These are phyloP conservation scores for Dasyurus viverrinus DNA, from an alignment of 2,113 vertebrate species.

Conservation along the genomic window DNA sequence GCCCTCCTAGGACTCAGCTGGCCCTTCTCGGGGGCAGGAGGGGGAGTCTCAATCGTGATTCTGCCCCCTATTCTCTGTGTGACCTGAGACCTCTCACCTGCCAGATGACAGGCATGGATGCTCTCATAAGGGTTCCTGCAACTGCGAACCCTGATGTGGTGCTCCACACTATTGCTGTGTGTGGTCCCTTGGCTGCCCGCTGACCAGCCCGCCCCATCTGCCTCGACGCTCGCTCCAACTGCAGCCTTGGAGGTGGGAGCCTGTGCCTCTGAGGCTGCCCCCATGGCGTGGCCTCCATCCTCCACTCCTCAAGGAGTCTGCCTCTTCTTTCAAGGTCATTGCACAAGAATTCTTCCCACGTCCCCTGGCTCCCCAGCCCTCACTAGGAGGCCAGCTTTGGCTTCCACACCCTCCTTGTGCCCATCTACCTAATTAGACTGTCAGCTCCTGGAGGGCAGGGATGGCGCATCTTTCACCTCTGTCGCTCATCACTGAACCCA, in stretches of 20 bases:
- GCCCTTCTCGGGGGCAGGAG: too few species aligned
- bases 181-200: not conserved
- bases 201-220: not conserved
- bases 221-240: fast-evolving
- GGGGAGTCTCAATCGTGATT: not conserved
- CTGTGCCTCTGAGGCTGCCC: not conserved
- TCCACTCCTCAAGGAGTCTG: not conserved
- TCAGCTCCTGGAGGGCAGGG: not conserved
- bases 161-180: not conserved
- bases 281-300: not conserved
- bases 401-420: not conserved
- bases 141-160: not conserved
- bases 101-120: not conserved
- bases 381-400: not conserved
- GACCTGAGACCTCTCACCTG: not conserved
- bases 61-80: not conserved
- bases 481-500: not conserved
- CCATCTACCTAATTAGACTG: not conserved
- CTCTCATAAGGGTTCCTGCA: not conserved
- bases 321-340: not conserved
- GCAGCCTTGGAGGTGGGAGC: too few species aligned
- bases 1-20: not conserved
- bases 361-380: not conserved
- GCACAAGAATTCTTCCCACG: too few species aligned
- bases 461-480: not conserved